Evolutionary conservation across 2,888 invertebrate species (phyloP), one percentile per base, ranked within the genome.

Genomic region (Cordilura impudica): DNA sequence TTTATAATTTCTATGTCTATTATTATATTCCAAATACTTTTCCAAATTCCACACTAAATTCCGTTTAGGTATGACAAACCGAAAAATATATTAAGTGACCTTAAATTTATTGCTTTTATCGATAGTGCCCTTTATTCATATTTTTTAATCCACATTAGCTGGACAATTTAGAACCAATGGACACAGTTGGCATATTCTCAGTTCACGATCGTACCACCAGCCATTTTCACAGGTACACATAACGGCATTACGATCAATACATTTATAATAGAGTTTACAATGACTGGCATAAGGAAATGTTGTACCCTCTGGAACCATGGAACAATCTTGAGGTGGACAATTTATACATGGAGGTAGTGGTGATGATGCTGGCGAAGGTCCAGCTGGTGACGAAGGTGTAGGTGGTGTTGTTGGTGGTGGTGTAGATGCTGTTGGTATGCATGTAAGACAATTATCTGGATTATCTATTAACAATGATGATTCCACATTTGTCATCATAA

Each of bases 181-280:
- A 14, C 77, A 77, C 26, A 66, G 23, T 12, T 60, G 14, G n/a
- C 71, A 77, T 45, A 35, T 29, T 0, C 45, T n/a, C 18, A 19
- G 18, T 0, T 5, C n/a, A 23, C 66, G 71, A 56, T 77, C 77
- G 61, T 66, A 77, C 77, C 77, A 77, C 8, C 21, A 47, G 19
- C 77, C 77, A 66, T 61, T 77, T 16, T 71, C 60, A 39, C 77
- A 77, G 3, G 58, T 60, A 18, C 65, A 66, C 0, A 49, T 19
- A 2, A 53, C 66, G 2, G 71, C 60, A 12, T 2, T n/a, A 1
- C 49, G 53, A 14, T 35, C 21, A 8, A 45, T 8, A 49, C 77
- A 77, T 26, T 49, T 54, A 54, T 66, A 77, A 49, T 61, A 77
- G 7, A 67, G 54, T 61, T 71, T 66, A 19, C 77, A 77, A 18